Evolutionary conservation across 2,888 invertebrate genomes (phyloP).

Genomic region (Adelognathus sp.): DNA sequence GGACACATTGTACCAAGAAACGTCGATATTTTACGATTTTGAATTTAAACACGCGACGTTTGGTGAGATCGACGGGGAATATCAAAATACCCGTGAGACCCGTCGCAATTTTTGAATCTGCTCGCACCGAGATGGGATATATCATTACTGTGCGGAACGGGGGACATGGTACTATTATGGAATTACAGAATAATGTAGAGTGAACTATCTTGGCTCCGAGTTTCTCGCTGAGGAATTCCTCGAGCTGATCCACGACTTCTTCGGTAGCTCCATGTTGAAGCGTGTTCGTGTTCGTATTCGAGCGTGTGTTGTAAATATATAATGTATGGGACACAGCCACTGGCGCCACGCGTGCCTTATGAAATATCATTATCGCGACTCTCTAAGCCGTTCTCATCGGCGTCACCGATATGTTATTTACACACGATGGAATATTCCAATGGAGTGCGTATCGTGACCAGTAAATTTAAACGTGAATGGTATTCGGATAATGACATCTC

Average conservation of each 20-base stretch:
- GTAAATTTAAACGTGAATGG: neutral
- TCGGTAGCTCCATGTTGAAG: neutral
- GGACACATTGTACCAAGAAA: slow-evolving; percentile 15
- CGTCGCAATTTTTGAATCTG: neutral
- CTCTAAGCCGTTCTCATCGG: neutral
- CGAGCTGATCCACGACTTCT: neutral
- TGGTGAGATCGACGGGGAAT: slow-evolving; percentile 42
- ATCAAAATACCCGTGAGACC: slow-evolving; percentile 74
- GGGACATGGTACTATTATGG: neutral
- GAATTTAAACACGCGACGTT: neutral
- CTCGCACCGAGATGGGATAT: slow-evolving; percentile 37
- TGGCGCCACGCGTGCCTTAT: neutral
- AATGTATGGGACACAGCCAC: neutral
- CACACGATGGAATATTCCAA: slow-evolving; percentile 32
- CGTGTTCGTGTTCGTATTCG: neutral
- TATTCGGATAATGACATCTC: neutral
- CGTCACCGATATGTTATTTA: slow-evolving; percentile 22
- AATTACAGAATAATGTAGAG: neutral
- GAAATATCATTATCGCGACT: slow-evolving; percentile 35
- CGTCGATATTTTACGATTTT: slow-evolving; percentile 63
- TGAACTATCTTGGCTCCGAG: neutral
- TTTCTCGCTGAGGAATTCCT: neutral
- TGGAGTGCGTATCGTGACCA: neutral
- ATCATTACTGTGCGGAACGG: slow-evolving; percentile 49
- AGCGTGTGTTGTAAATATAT: neutral